Base-by-base conservation (phyloP, 1,140 invertebrate genomes). In the Drosophila jambulina region DNA sequence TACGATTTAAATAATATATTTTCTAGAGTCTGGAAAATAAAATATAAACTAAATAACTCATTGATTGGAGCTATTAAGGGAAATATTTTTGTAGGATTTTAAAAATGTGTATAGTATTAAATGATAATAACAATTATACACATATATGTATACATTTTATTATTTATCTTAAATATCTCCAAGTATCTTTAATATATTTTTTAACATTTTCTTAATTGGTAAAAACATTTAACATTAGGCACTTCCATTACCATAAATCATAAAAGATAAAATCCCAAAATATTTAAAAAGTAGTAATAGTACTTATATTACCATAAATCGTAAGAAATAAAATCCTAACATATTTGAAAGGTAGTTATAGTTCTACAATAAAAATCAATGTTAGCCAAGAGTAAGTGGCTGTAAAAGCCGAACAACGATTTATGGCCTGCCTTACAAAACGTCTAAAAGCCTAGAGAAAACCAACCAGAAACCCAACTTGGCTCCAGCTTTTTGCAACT, bases 401-500 rank as follows among this genome's bases (percentile, higher is more conserved):
- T 5, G 29, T 40, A 15, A 54, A 56, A 36, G 48, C 45, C 29
- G n/a, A 53, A 25, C 17, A 15, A 19, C 46, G 32, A 53, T 53
- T 62, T 38, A 27, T 36, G 59, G 32, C 29, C 59, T 21, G 46
- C 4, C 46, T 36, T 25, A 62, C 46, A 62, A 62, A 62, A 36
- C 23, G 59, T 12, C 49, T 56, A 17, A 38, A 38, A 38, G 49
- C 34, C 12, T 57, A 21, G 48, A 25, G 53, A 64, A 60, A 62
- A 61, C 19, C 12, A 29, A 49, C 19, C 46, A 27, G 23, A 61
- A 53, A 6, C 23, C 32, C 32, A 34, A 34, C 10, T 53, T 32
- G 49, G 9, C 19, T 46, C 32, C 60, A 67, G 48, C 36, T 63
- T 60, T 23, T 29, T 32, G 57, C 45, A 60, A 58, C 46, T 68